Evolutionary conservation across 2,888 invertebrate genomes (phyloP).

Genomic region (Polymixis lichenea): DNA sequence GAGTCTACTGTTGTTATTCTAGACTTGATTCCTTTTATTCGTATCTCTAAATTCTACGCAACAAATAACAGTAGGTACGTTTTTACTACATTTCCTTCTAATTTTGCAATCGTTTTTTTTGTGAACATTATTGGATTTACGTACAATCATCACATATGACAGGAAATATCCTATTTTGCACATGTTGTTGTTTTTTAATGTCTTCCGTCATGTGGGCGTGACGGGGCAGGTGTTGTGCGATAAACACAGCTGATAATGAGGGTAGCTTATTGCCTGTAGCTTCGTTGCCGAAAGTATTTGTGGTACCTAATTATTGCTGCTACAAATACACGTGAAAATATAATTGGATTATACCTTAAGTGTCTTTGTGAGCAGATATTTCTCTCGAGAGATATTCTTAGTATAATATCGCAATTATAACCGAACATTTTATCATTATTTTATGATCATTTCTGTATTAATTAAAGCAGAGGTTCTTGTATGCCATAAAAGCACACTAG

Average conservation of each 20-base stretch:
- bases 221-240: slow-evolving; percentile 51
- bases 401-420: neutral
- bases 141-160: slow-evolving; percentile 38
- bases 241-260: slow-evolving; percentile 64
- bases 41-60: neutral
- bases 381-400: neutral
- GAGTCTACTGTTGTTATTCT: slow-evolving; percentile 15
- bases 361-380: neutral
- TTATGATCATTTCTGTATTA: neutral
- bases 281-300: neutral
- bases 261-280: slow-evolving; percentile 39
- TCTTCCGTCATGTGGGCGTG: slow-evolving; percentile 54
- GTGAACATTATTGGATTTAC: slow-evolving; percentile 4
- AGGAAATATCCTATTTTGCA: slow-evolving; percentile 64
- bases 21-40: neutral
- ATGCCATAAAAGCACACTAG: slow-evolving; percentile 9
- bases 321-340: slow-evolving; percentile 11
- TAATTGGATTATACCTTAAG: neutral
- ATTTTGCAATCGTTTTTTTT: neutral
- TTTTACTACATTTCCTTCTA: neutral
- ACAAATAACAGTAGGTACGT: neutral
- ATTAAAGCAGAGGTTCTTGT: slow-evolving; percentile 24
- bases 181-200: slow-evolving; percentile 57
- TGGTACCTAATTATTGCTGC: slow-evolving; percentile 17
- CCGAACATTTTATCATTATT: slow-evolving; percentile 2